Evolutionary conservation across 2,888 invertebrate species (phyloP).

Genomic region (Melikaiella ostensackeni): DNA sequence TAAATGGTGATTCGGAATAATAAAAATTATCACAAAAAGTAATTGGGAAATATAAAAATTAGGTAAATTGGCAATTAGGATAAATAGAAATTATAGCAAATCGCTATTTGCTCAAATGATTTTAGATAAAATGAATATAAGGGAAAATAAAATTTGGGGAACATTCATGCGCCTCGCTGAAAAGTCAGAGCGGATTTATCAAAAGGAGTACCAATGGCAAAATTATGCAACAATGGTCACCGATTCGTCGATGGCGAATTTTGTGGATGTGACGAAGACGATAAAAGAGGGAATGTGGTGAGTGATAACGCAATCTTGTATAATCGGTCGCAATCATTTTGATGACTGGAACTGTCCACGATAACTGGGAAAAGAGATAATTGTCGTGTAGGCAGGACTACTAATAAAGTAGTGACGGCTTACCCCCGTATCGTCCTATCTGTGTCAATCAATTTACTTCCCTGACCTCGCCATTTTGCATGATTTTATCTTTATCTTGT

Average conservation of each 20-base stretch:
- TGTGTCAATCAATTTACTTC: constrained; percentile 62
- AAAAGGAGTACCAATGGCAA: constrained; percentile 1
- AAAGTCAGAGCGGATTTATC: no score
- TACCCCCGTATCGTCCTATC: constrained; percentile 57
- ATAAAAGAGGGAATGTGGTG: constrained; percentile 55
- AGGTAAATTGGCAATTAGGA: no score
- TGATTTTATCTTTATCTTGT: not conserved
- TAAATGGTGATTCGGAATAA: no score
- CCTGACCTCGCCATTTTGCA: constrained; percentile 41
- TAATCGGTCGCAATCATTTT: constrained; percentile 75
- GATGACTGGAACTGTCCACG: constrained; percentile 73
- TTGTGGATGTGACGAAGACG: constrained; percentile 47
- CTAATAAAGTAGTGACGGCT: constrained; percentile 64
- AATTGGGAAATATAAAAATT: no score
- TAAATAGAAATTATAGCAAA: no score
- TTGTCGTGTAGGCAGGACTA: constrained; percentile 73
- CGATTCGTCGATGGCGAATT: constrained; percentile 34
- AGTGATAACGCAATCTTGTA: constrained; percentile 72
- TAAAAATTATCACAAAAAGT: no score
- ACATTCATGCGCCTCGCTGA: no score
- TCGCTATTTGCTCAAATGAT: no score
- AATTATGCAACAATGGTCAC: constrained; percentile 3
- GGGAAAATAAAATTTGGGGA: no score
- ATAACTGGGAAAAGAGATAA: constrained; percentile 74
- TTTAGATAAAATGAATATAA: no score